Base-by-base conservation (phyloP, 1,140 invertebrate species). In the Eupristina koningsbergeri region DNA sequence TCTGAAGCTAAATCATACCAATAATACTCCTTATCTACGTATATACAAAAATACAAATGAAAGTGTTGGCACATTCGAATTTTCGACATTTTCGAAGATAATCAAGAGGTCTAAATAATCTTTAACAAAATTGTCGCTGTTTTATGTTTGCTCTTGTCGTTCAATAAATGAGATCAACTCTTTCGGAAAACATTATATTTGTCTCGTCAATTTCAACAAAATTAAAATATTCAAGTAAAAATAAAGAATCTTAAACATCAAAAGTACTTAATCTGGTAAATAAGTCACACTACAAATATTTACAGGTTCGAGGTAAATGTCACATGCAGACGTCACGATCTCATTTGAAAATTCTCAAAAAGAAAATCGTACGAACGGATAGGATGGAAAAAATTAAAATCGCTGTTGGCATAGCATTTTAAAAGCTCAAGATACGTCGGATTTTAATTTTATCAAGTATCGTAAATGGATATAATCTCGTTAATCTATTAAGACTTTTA, bases 11-110 rank as follows among this genome's bases (percentile, higher is more conserved):
- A 22, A 73, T 39, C n/a, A 9, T 45, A 19, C 29, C 80, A 39
- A 63, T 63, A n/a, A n/a, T 29, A 45, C 36, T 45, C 29, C 81
- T 82, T 67, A 67, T 67, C 73, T 82, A 86, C 63, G 19, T 91
- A 89, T 91, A 74, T 91, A 91, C 89, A 92, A 91, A 90, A 90
- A 88, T 91, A 91, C 87, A 89, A 90, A 90, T 89, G 84, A 84
- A 73, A 83, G 36, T n/a, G 87, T 91, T 91, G 89, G 90, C 89
- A 91, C 89, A 86, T 85, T 87, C 85, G 88, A 88, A 86, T 88
- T 78, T n/a, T n/a, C 87, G 77, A 86, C 73, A 85, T 80, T 31
- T 34, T 31, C 29, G 8, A 34, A 58, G 7, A 58, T 3, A 1
- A 50, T 26, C 22, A 26, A 58, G 0, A 9, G 53, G 53, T 13